Evolutionary conservation across 2,797 vertebrate genomes (phyloP).

Genomic region (Hemitrygon akajei): DNA sequence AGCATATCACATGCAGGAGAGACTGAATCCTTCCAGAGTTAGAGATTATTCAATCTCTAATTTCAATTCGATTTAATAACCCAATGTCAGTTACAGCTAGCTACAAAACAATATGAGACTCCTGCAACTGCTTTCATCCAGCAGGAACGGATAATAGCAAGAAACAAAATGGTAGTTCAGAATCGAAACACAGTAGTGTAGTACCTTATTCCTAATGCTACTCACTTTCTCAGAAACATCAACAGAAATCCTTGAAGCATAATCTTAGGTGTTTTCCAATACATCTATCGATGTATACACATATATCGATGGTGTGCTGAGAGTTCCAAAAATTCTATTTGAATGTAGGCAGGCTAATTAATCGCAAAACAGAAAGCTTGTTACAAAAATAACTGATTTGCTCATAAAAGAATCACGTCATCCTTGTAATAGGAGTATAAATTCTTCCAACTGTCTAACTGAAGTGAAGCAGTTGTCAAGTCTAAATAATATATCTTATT

Average conservation of each 20-base stretch:
- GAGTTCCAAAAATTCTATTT: background rate
- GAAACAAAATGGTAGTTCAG: background rate
- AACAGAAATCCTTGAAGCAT: background rate
- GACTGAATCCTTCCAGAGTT: background rate
- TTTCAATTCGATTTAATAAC: background rate
- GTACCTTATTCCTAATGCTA: background rate
- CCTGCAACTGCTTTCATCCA: background rate
- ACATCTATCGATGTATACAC: too few species aligned
- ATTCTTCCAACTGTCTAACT: background rate
- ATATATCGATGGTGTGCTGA: background rate
- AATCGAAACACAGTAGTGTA: background rate
- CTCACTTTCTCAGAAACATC: background rate
- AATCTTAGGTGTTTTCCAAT: background rate
- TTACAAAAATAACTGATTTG: background rate
- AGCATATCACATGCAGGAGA: background rate
- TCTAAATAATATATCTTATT: background rate
- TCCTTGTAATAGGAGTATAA: background rate
- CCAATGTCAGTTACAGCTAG: background rate
- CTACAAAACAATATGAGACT: background rate
- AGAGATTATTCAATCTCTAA: too few species aligned
- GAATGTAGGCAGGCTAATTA: background rate
- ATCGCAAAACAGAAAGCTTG: background rate
- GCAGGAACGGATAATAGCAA: background rate
- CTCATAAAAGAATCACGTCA: background rate
- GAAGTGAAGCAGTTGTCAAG: background rate